Conservation (phyloP, 2,113 vertebrate species). For the Rhagologus leucostigma region DNA sequence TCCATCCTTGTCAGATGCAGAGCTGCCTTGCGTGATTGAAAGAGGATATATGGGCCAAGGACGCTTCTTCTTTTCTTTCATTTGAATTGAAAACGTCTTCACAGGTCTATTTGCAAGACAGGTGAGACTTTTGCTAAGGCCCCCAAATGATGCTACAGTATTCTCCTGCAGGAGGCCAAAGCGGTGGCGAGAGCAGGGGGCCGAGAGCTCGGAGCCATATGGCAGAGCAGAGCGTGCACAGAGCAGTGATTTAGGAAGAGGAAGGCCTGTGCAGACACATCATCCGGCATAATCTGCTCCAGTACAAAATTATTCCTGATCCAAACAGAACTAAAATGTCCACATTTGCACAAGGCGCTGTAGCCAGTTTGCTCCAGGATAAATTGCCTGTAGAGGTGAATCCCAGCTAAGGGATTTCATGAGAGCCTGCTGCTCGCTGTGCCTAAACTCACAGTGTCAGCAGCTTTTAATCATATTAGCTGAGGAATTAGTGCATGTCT, state of each 20-base stretch:
- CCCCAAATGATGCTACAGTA: too few relatives aligned
- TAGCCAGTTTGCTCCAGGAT: neutral
- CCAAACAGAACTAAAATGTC: neutral
- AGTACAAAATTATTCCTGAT: neutral
- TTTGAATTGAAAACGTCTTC: accelerated
- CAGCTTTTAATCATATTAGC: conserved; percentile 44
- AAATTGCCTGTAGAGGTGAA: neutral
- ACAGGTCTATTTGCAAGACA: neutral
- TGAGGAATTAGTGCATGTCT: conserved; percentile 9
- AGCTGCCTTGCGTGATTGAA: accelerated
- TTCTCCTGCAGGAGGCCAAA: neutral
- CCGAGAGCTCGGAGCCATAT: accelerated
- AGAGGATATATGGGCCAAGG: accelerated
- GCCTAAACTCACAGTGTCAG: conserved; percentile 5
- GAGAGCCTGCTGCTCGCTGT: neutral
- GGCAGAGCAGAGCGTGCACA: accelerated
- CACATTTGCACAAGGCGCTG: neutral
- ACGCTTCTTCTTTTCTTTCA: accelerated
- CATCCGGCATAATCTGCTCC: neutral
- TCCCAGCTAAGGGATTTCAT: neutral
- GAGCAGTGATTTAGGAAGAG: neutral
- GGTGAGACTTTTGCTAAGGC: neutral
- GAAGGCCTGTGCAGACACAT: too few relatives aligned
- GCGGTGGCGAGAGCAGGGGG: accelerated
- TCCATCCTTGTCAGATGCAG: accelerated